Evolutionary conservation across 1,140 invertebrate species (phyloP), one percentile per base, ranked within the genome.

Genomic region (Bombyx mandarina): DNA sequence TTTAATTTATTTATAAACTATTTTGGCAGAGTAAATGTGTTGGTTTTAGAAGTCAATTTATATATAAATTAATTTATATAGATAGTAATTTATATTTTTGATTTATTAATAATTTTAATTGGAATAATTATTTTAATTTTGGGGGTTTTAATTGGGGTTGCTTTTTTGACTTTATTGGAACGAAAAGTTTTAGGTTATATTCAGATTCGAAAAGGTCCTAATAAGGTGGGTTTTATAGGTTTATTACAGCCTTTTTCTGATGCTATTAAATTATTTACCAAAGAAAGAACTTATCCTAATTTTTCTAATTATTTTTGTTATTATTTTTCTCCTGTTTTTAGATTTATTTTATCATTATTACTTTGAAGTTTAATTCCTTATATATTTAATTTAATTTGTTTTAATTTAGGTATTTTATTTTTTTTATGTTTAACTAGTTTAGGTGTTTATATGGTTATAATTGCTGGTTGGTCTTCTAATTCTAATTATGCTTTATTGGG

Each of bases 161-260:
- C 91, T 75, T 93, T 92, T 91, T 90, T 91, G 74, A 92, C 90
- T 76, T 88, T 93, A 80, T 86, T 92, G 73, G 92, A 93, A 61
- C 92, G 91, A 47, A 92, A 92, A 72, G 70, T 93, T 70, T 88
- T 93, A 80, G 87, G 91, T 42, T 91, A 91, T 84, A 90, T 91
- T 88, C 92, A 93, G 86, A 82, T 92, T 88, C 92, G 92, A 46
- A 92, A 92, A 77, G 91, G 92, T 1, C 92, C 92, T 63, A 92
- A 92, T 90, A 93, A 92, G 72, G 81, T 92, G 44, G 87, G 90
- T 7, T 79, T 90, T 74, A 70, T 89, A 61, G 92, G 92, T n/a
- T 65, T 92, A 76, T 74, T 90, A 65, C 91, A 93, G 71, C 90
- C 91, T 77, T 90, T 93, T 89, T 79, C 80, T 63, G 91, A 93